Percentiles rank a stretch among this genome's conserved stretches.
Evolutionary conservation across 1,140 invertebrate genomes (phyloP).

Genomic region (Pogonomyrmex californicus): DNA sequence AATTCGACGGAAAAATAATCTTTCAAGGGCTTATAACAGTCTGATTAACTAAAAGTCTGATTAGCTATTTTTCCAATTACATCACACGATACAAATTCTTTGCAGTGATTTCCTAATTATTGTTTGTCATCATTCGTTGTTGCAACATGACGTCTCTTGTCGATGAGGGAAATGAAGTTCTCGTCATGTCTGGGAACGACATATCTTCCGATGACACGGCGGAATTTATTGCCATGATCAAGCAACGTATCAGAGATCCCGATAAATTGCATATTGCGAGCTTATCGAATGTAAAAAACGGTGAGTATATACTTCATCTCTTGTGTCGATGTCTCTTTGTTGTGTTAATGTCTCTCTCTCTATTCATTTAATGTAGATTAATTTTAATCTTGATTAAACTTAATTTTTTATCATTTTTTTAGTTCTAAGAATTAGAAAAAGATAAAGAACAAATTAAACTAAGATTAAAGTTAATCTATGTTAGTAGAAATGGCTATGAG

Average conservation of each 20-base stretch:
- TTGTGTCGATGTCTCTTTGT: neutral
- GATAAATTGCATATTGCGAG: conserved; percentile 23
- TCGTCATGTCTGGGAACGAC: conserved; percentile 25
- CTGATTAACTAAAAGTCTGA: neutral
- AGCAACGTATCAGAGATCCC: neutral
- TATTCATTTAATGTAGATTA: no score
- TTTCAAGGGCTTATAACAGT: neutral
- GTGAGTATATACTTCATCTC: conserved; percentile 1
- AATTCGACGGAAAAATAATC: neutral
- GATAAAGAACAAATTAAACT: no score
- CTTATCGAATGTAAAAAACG: conserved; percentile 26
- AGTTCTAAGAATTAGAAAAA: no score
- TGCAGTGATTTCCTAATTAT: neutral
- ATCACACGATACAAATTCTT: neutral
- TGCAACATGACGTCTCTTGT: conserved; percentile 27
- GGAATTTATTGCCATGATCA: conserved; percentile 35
- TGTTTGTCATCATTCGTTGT: neutral
- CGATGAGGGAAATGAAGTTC: conserved; percentile 24
- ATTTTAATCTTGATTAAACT: no score
- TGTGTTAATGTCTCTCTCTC: neutral
- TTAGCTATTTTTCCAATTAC: neutral
- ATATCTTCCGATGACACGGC: neutral
- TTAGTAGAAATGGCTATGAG: no score
- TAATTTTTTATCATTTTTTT: no score
- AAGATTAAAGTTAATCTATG: no score